These are phyloP conservation scores for Steromphala cineraria DNA, from an alignment of 2,888 invertebrate species.

Conservation along the genomic window DNA sequence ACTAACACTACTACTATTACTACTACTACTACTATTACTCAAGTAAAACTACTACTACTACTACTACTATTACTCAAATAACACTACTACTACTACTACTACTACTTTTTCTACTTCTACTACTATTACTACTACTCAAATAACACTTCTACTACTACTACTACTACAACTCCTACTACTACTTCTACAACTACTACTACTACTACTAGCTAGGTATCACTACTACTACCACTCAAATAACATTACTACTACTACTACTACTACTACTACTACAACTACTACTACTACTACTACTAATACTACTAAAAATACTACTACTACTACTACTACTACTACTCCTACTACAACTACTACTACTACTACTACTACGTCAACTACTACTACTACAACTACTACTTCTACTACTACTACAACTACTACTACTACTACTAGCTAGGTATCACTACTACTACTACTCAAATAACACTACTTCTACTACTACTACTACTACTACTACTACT, in stretches of 20 bases:
- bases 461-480: too few species aligned
- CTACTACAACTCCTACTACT: too few species aligned
- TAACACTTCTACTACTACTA: too few species aligned
- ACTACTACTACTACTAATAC: slow-evolving; percentile 19
- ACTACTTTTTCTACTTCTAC: too few species aligned
- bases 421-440: slow-evolving; percentile 34
- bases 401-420: slow-evolving; percentile 30
- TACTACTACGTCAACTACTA: slow-evolving; percentile 25
- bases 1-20: slow-evolving; percentile 33
- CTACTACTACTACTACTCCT: slow-evolving; percentile 22
- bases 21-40: slow-evolving; percentile 29
- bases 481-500: slow-evolving; percentile 30
- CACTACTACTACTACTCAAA: slow-evolving; percentile 30
- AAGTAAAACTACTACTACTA: background rate
- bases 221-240: slow-evolving; percentile 28
- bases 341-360: slow-evolving; percentile 26
- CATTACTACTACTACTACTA: slow-evolving; percentile 26
- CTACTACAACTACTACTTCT: slow-evolving; percentile 27
- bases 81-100: too few species aligned
- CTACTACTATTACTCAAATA: too few species aligned
- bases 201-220: background rate
- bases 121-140: too few species aligned
- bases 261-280: slow-evolving; percentile 28
- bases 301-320: slow-evolving; percentile 23
- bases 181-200: too few species aligned